Conservation (phyloP, 2,888 invertebrate genomes). For the Periphyllus acericola region DNA sequence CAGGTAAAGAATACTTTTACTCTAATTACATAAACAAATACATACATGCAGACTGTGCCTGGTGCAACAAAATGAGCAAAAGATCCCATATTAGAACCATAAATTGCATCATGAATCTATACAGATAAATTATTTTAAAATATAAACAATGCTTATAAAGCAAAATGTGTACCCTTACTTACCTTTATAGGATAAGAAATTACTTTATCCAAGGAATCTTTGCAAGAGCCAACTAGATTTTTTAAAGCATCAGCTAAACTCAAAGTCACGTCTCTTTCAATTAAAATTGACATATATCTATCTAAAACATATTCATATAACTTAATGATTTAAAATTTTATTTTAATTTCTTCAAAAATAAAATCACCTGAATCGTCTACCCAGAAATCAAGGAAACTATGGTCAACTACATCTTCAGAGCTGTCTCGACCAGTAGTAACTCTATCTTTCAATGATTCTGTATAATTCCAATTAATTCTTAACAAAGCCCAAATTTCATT, state of each 20-base stretch:
- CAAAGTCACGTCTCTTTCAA: conserved; percentile 57
- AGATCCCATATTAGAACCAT: conserved; percentile 64
- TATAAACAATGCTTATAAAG: background rate
- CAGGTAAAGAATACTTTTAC: too few species aligned
- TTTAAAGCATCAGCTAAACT: conserved; percentile 56
- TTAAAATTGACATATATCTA: conserved; percentile 64
- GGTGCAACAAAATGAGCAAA: conserved; percentile 65
- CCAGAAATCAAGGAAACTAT: conserved; percentile 65
- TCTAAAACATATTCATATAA: conserved; percentile 63
- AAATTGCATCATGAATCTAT: conserved; percentile 65
- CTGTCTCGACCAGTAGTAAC: conserved; percentile 63
- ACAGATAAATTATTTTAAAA: background rate
- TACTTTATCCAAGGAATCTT: conserved; percentile 57
- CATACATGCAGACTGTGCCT: conserved; percentile 65
- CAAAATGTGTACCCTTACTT: conserved; percentile 26
- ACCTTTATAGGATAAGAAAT: conserved; percentile 58
- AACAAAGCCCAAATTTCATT: conserved; percentile 65
- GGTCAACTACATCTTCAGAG: conserved; percentile 63
- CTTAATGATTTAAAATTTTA: conserved; percentile 8
- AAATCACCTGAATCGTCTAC: conserved; percentile 65
- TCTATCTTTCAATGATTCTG: conserved; percentile 64
- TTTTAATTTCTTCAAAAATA: background rate
- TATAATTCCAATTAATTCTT: conserved; percentile 65
- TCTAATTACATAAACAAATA: background rate
- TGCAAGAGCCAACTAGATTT: conserved; percentile 54